phyloP scores from a whole-genome alignment of 2,888 invertebrate species.

The Kuschelorhynchus macadamiae region DNA sequence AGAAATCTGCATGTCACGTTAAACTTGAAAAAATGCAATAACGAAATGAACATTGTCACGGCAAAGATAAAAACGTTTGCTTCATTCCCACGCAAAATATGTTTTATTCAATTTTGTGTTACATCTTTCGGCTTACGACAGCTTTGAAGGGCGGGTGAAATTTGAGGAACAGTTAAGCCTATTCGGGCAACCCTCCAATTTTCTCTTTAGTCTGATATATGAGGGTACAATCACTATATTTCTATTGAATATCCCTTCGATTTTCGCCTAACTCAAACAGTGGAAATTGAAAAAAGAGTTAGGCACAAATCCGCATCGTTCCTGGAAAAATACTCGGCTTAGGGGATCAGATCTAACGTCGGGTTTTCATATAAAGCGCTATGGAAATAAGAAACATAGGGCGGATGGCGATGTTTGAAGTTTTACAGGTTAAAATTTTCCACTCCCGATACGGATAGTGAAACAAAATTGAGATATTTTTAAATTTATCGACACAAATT shows the following conservation, averaged over 20 bases:
- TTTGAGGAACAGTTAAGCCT: conserved; percentile 49
- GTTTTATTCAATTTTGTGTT: conserved; percentile 40
- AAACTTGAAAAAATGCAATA: too few species aligned
- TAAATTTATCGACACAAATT: too few species aligned
- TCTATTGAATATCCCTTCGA: conserved; percentile 44
- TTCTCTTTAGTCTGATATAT: conserved; percentile 37
- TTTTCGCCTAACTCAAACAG: conserved; percentile 29
- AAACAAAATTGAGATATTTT: too few species aligned
- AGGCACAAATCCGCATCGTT: conserved; percentile 35
- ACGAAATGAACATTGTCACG: too few species aligned
- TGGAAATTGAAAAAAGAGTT: conserved; percentile 44
- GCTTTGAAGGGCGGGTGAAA: conserved; percentile 25
- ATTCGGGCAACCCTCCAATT: conserved; percentile 50
- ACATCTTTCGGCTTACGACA: conserved; percentile 26
- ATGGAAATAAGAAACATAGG: conserved; percentile 12
- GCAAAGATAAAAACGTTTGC: too few species aligned
- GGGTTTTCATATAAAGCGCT: conserved; percentile 12
- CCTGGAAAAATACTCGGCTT: conserved; percentile 37
- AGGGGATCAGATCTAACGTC: conserved; percentile 31
- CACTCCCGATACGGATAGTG: too few species aligned
- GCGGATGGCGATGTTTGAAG: conserved; percentile 7
- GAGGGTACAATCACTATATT: conserved; percentile 45
- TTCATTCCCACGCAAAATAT: too few species aligned
- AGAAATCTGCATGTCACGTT: too few species aligned
- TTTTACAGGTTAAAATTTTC: not conserved